Percentiles rank a stretch among this genome's conserved stretches.
Conservation (phyloP, 1,140 invertebrate genomes). For the Tetragnatha versicolor region DNA sequence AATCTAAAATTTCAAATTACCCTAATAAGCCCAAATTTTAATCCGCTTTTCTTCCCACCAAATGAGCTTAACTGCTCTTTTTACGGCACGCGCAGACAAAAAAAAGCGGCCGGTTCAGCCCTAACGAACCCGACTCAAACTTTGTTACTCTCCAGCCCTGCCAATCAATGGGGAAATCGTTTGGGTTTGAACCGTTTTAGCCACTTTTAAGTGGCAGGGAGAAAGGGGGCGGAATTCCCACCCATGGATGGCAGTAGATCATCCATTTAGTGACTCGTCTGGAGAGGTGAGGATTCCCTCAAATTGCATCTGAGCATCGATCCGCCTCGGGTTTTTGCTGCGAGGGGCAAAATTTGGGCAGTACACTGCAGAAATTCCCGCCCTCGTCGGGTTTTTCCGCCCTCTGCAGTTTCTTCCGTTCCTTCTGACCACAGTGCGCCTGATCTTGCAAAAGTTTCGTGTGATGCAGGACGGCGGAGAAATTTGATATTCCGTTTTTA, state of each 20-base stretch:
- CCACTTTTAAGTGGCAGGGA: neutral
- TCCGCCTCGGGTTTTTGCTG: slow-evolving; percentile 44
- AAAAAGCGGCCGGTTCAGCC: neutral
- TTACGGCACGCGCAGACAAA: too few species aligned
- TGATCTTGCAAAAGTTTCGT: slow-evolving; percentile 39
- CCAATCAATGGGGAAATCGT: slow-evolving; percentile 44
- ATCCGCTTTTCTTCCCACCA: too few species aligned
- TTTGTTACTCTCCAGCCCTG: slow-evolving; percentile 14
- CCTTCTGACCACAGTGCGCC: slow-evolving; percentile 11
- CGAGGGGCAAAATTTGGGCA: slow-evolving; percentile 38
- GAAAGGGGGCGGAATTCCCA: slow-evolving; percentile 25
- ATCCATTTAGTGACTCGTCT: slow-evolving; percentile 30
- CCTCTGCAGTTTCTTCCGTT: neutral
- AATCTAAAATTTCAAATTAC: too few species aligned
- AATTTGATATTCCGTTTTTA: slow-evolving; percentile 50
- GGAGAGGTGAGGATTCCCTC: slow-evolving; percentile 16
- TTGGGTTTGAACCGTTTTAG: slow-evolving; percentile 16
- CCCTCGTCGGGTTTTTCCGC: neutral
- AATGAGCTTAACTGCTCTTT: too few species aligned
- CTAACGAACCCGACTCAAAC: slow-evolving; percentile 35
- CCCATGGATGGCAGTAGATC: slow-evolving; percentile 40
- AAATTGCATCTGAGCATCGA: slow-evolving; percentile 45
- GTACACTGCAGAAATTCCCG: slow-evolving; percentile 22
- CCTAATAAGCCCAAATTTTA: too few species aligned
- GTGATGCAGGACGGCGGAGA: slow-evolving; percentile 7